These are phyloP conservation scores for Dicycla oo DNA, from an alignment of 2,888 invertebrate genomes.

Conservation along the genomic window DNA sequence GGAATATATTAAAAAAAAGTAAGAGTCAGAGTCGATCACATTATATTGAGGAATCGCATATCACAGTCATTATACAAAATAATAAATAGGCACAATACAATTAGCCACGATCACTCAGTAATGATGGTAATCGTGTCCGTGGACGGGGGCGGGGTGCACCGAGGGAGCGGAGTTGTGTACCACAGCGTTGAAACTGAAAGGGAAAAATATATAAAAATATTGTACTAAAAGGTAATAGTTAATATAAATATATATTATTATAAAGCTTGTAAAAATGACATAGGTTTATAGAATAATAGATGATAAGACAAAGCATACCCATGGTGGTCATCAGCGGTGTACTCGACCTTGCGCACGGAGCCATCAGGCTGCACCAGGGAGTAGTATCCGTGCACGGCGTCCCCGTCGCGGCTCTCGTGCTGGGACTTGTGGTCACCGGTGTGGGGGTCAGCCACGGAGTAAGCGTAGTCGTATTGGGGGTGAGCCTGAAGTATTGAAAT, in stretches of 20 bases:
- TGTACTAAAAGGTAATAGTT: too few species aligned
- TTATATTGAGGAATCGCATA: slow-evolving; percentile 37
- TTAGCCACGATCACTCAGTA: slow-evolving; percentile 63
- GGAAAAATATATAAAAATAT: too few species aligned
- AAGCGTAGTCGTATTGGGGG: slow-evolving; percentile 85
- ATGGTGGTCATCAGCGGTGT: slow-evolving; percentile 75
- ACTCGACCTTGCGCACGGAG: slow-evolving; percentile 86
- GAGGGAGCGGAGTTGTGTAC: slow-evolving; percentile 84
- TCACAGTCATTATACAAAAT: slow-evolving; percentile 42
- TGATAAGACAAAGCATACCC: slow-evolving; percentile 52
- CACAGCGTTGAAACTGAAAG: slow-evolving; percentile 86
- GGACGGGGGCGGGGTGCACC: slow-evolving; percentile 78
- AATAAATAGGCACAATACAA: slow-evolving; percentile 49
- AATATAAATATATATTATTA: too few species aligned
- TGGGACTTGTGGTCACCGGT: slow-evolving; percentile 90
- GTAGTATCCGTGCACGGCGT: slow-evolving; percentile 91
- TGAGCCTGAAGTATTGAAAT: background rate
- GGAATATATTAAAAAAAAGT: too few species aligned
- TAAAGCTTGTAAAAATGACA: too few species aligned
- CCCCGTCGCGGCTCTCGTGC: slow-evolving; percentile 88
- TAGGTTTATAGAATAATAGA: too few species aligned
- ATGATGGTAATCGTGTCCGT: slow-evolving; percentile 73
- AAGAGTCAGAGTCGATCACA: too few species aligned
- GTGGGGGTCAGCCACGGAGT: slow-evolving; percentile 89
- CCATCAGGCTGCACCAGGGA: slow-evolving; percentile 82